Base-by-base conservation (phyloP, 2,888 invertebrate genomes). In the Mythimna albipuncta region DNA sequence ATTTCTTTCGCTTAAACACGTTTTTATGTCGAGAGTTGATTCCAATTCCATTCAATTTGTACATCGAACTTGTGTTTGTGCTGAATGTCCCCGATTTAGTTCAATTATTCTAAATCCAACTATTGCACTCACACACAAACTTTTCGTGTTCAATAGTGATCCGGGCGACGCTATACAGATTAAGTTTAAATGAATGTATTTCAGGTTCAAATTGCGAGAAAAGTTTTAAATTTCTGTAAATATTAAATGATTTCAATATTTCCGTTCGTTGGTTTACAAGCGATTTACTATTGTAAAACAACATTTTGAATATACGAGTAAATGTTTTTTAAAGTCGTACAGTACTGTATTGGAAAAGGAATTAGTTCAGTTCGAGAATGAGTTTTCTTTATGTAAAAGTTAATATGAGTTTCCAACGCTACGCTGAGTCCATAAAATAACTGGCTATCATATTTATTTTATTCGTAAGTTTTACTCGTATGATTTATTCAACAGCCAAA, bases 241-340 rank as follows among this genome's bases (percentile, higher is more conserved):
- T 38, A 21, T 32, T 32, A 3, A 13, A 47, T 13, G 32, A 32
- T 38, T 38, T 35, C 2, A 26, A 47, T 35, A 44, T 47, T 26
- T 2, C 16, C 6, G 4, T n/a, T 52, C 19, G 50, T 50, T 50
- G 6, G 47, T 5, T 90, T 86, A 86, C 83, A 85, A 83, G 88
- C 85, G 81, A 86, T 88, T 89, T 86, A 87, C 82, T 84, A 85
- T 85, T 89, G 82, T 89, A 85, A 85, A 85, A 89, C 86, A 91
- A 90, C 88, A 85, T 87, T 91, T 88, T 86, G 81, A 87, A 87
- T 89, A 89, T 88, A 89, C 11, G 32, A 32, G 5, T 44, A 11
- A 87, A 88, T 85, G 88, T 85, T 85, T 84, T 85, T 87, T 73
- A 72, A 81, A 65, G 76, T 87, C 82, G 81, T 77, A 75, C 77